Evolutionary conservation across 2,797 vertebrate species (phyloP), one percentile per base, ranked within the genome.

Genomic region (Molossus molossus): DNA sequence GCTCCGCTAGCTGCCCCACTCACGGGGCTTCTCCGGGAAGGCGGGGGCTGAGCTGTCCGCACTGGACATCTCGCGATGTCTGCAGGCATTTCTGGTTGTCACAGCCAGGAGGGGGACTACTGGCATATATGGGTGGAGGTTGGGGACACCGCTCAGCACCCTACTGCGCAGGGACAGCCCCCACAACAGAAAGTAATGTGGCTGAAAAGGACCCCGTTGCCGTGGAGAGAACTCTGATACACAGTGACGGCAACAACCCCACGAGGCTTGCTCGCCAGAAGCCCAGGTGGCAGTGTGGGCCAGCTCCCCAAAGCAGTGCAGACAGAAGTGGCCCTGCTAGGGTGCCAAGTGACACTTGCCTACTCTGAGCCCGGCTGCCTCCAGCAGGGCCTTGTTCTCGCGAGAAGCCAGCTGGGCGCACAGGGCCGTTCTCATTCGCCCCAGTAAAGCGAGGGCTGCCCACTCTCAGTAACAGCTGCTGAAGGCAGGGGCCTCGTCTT

Each of bases 231-330:
- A 2, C n/a, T 2, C 81, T 8, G 2, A 5, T 9, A 12, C 1
- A 9, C 12, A 1, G 13, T 0, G 2, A 60, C 0, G 4, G 65
- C 18, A 4, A 37, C 23, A 11, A 25, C 9, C 23, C 53, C 14
- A 1, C 1, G 0, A 12, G 5, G 9, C 33, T 20, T 72, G 33
- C 9, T 48, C 40, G 33, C 15, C 23, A n/a, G 72, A 12, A 65
- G 33, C 77, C 82, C 86, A 11, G 85, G 60, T 0, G 40, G 40
- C 40, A 45, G 40, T 0, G 18, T 14, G 25, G 14, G 18, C 40
- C 23, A 17, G 69, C 6, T 64, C 53, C 4, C n/a, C 40, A 9
- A 4, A 62, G 2, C 82, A 3, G 0, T 3, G 25, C 13, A 33
- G 72, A 60, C 29, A 25, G 73, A 72, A 75, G 60, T 12, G 13